phyloP scores from a whole-genome alignment of 2,113 vertebrate species.

The Ceyx cyanopectus region DNA sequence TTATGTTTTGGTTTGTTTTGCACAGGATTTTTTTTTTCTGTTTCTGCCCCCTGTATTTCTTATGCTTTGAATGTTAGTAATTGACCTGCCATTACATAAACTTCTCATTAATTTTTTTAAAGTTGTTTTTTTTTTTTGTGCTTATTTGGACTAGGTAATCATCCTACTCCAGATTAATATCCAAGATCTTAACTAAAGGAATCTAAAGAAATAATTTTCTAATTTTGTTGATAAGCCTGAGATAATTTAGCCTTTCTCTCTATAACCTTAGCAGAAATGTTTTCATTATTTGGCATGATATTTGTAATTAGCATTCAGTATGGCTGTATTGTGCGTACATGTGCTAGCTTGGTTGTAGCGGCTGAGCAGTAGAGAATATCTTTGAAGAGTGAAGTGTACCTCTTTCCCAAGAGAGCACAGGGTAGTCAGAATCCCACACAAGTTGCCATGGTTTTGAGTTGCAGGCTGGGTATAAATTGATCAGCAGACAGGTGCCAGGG shows the following conservation, averaged over 20 bases:
- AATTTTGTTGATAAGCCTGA: neutral
- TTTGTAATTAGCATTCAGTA: neutral
- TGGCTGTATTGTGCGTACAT: neutral
- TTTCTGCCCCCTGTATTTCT: neutral
- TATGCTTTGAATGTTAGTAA: neutral
- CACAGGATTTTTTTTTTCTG: neutral
- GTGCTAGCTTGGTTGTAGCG: neutral
- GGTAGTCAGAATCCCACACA: neutral
- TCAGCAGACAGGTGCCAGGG: conserved; percentile 10
- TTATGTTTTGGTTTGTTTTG: neutral
- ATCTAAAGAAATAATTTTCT: neutral
- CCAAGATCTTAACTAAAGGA: neutral
- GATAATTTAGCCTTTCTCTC: neutral
- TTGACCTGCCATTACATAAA: neutral
- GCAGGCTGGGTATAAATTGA: neutral
- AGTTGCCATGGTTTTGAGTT: conserved; percentile 7
- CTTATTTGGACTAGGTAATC: neutral
- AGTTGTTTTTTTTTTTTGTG: neutral
- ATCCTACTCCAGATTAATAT: neutral
- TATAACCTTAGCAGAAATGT: neutral
- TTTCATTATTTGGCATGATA: neutral
- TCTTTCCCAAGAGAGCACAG: neutral
- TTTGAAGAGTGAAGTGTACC: neutral
- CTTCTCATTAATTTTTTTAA: neutral
- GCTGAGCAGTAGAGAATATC: neutral